phyloP scores from a whole-genome alignment of 53 echinoderm and acorn worm genomes.

The Echinometra lucunter region DNA sequence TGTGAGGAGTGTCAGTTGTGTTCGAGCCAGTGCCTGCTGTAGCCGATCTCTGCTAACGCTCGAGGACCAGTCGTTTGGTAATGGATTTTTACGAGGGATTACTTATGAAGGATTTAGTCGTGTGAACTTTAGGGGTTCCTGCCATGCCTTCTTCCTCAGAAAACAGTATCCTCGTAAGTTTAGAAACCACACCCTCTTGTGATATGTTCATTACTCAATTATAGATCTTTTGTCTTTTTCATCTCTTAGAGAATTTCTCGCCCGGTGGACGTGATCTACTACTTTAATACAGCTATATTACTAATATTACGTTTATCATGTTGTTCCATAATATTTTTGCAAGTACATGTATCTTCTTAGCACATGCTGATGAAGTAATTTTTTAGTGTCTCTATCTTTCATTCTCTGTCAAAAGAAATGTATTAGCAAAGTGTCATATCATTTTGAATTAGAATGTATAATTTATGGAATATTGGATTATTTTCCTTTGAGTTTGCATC shows the following conservation, averaged over 20 bases:
- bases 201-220: background rate
- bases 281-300: too few species aligned
- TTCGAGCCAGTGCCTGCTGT: background rate
- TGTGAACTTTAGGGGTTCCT: background rate
- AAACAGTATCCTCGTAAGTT: constrained; percentile 50
- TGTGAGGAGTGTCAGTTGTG: background rate
- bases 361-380: too few species aligned
- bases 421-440: too few species aligned
- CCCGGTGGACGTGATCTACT: too few species aligned
- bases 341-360: too few species aligned
- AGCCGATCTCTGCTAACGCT: background rate
- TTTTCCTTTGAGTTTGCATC: too few species aligned
- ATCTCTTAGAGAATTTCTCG: background rate
- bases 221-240: background rate
- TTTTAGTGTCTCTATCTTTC: too few species aligned
- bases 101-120: background rate
- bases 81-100: constrained; percentile 12
- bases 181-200: background rate
- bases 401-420: too few species aligned
- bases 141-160: constrained; percentile 63
- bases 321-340: too few species aligned
- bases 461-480: too few species aligned
- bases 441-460: too few species aligned
- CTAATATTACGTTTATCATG: too few species aligned
- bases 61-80: background rate